phyloP scores from a whole-genome alignment of 1,140 invertebrate genomes.

The Vanessa atalanta region DNA sequence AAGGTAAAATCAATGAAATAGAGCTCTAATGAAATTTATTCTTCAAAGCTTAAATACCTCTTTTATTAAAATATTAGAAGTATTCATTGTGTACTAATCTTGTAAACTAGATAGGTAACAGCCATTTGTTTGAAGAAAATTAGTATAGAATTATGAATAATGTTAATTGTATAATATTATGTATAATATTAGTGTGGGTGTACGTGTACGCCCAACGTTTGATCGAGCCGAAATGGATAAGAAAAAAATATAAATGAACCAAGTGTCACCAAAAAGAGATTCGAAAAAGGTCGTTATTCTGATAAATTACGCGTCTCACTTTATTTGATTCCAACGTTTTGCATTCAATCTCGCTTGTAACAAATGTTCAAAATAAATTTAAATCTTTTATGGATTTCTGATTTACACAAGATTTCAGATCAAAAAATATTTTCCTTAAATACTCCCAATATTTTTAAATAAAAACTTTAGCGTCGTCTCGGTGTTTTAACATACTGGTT shows the following conservation, averaged over 20 bases:
- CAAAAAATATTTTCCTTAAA: too few species aligned
- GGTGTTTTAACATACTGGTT: too few species aligned
- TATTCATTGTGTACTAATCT: too few species aligned
- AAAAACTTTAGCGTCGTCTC: too few species aligned
- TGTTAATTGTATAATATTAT: too few species aligned
- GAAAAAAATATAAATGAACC: conserved; percentile 76
- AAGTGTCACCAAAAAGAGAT: conserved; percentile 72
- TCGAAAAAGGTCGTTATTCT: conserved; percentile 74
- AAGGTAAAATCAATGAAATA: neutral
- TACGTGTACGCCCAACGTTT: conserved; percentile 67
- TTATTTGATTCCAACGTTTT: conserved; percentile 51
- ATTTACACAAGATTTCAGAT: neutral
- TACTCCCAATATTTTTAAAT: too few species aligned
- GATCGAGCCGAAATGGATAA: conserved; percentile 70
- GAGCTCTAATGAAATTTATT: too few species aligned
- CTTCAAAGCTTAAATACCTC: too few species aligned
- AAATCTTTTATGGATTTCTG: conserved; percentile 21
- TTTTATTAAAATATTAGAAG: too few species aligned
- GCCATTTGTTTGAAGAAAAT: too few species aligned
- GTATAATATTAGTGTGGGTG: conserved; percentile 41
- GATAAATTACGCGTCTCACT: conserved; percentile 68
- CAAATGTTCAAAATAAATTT: conserved; percentile 37
- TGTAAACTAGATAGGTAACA: too few species aligned
- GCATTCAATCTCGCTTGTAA: conserved; percentile 40
- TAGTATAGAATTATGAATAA: too few species aligned